Percentiles rank a stretch among this genome's conserved stretches.
These are phyloP conservation scores for Synanthedon tipuliformis DNA, from an alignment of 2,888 invertebrate species.

Conservation along the genomic window DNA sequence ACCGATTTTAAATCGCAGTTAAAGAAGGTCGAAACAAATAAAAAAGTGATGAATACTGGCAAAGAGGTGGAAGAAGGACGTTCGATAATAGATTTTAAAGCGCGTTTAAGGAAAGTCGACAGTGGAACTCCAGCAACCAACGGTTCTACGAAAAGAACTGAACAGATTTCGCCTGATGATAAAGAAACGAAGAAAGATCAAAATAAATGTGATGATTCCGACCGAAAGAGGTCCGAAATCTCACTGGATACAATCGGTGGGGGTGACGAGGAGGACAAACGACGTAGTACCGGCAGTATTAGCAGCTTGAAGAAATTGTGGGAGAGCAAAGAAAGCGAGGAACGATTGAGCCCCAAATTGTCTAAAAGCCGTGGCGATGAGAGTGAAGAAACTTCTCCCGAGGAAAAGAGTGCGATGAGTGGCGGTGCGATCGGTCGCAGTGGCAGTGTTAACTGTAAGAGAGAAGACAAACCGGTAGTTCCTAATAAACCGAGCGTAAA, in stretches of 20 bases:
- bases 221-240: slow-evolving; percentile 47
- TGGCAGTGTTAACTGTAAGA: slow-evolving; percentile 20
- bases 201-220: slow-evolving; percentile 45
- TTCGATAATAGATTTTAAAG: slow-evolving; percentile 85
- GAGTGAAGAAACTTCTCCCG: slow-evolving; percentile 36
- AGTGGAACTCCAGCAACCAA: slow-evolving; percentile 43
- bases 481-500: slow-evolving; percentile 75
- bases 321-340: slow-evolving; percentile 82
- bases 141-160: slow-evolving; percentile 12
- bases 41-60: slow-evolving; percentile 61
- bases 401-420: slow-evolving; percentile 15
- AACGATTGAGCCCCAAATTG: slow-evolving; percentile 76
- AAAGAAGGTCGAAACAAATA: slow-evolving; percentile 80
- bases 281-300: slow-evolving; percentile 92
- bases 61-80: slow-evolving; percentile 67
- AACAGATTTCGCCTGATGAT: slow-evolving; percentile 41
- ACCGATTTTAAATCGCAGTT: slow-evolving; percentile 75
- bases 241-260: slow-evolving; percentile 34
- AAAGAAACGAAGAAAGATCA: slow-evolving; percentile 22
- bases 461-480: slow-evolving; percentile 72
- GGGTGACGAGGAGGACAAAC: slow-evolving; percentile 83
- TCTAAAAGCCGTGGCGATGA: slow-evolving; percentile 26
- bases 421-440: slow-evolving; percentile 11
- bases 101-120: slow-evolving; percentile 85
- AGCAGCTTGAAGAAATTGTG: slow-evolving; percentile 92